phyloP scores from a whole-genome alignment of 1,140 invertebrate genomes.

The Drosophila watanabei region DNA sequence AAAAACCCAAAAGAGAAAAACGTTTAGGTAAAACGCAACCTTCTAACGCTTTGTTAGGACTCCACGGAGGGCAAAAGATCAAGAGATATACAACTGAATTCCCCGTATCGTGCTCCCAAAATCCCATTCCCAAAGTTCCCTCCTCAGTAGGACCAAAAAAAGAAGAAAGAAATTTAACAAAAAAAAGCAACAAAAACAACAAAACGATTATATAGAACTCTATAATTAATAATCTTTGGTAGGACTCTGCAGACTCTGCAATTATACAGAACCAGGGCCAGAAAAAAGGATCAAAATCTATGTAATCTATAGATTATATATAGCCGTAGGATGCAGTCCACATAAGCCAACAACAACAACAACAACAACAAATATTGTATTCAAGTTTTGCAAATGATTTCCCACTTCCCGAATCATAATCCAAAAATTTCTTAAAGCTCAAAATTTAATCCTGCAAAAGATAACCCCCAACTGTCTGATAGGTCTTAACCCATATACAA shows the following conservation, averaged over 20 bases:
- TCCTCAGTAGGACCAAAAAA: constrained; percentile 15
- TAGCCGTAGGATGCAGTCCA: constrained; percentile 38
- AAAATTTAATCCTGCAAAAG: constrained; percentile 12
- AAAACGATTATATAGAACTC: constrained; percentile 1
- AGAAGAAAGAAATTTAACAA: background rate
- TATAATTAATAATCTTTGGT: constrained; percentile 5
- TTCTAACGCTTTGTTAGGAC: constrained; percentile 56
- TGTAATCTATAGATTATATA: constrained; percentile 50
- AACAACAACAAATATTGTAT: constrained; percentile 17
- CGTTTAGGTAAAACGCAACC: constrained; percentile 36
- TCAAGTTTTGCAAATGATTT: constrained; percentile 24
- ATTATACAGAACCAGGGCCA: constrained; percentile 51
- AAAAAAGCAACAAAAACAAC: background rate
- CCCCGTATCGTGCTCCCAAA: constrained; percentile 45
- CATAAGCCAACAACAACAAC: constrained; percentile 21
- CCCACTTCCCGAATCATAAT: constrained; percentile 1
- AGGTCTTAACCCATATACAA: constrained; percentile 37
- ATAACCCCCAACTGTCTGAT: constrained; percentile 41
- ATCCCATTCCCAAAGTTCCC: constrained; percentile 22
- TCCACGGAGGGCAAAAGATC: constrained; percentile 24
- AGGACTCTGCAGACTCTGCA: constrained; percentile 23
- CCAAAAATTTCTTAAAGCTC: background rate
- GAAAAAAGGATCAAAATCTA: constrained; percentile 58
- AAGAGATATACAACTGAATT: constrained; percentile 35
- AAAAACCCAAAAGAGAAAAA: constrained; percentile 13